These are phyloP conservation scores for Balanococcus diminutus DNA, from an alignment of 2,888 invertebrate genomes.

Conservation along the genomic window DNA sequence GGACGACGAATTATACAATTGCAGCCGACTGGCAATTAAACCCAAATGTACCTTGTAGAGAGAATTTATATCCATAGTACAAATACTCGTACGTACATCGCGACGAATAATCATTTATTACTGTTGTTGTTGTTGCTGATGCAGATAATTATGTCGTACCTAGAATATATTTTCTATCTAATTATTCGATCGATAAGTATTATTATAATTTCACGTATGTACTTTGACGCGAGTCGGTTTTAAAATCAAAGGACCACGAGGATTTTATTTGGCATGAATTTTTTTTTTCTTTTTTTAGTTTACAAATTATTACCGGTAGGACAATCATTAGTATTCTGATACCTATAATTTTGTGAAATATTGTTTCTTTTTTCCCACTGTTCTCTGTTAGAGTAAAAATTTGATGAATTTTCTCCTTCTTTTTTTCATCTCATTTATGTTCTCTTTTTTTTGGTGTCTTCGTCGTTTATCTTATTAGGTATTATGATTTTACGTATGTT, in stretches of 20 bases:
- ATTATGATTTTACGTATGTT: background rate
- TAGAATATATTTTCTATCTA: too few species aligned
- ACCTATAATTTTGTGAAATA: background rate
- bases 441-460: background rate
- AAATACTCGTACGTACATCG: background rate
- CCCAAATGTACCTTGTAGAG: too few species aligned
- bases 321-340: constrained; percentile 53
- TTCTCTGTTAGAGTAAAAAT: background rate
- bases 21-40: too few species aligned
- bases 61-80: background rate
- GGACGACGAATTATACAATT: too few species aligned
- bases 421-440: background rate
- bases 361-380: too few species aligned
- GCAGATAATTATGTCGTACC: background rate
- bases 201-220: background rate
- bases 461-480: background rate
- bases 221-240: background rate
- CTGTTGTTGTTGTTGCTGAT: too few species aligned
- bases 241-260: background rate
- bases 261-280: background rate
- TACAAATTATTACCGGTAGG: constrained; percentile 48
- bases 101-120: too few species aligned
- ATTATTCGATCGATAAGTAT: background rate
- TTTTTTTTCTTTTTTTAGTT: constrained; percentile 5
- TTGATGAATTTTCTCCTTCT: too few species aligned